These are phyloP conservation scores for Pycnonotus jocosus DNA, from an alignment of 2,113 vertebrate species.

Conservation along the genomic window DNA sequence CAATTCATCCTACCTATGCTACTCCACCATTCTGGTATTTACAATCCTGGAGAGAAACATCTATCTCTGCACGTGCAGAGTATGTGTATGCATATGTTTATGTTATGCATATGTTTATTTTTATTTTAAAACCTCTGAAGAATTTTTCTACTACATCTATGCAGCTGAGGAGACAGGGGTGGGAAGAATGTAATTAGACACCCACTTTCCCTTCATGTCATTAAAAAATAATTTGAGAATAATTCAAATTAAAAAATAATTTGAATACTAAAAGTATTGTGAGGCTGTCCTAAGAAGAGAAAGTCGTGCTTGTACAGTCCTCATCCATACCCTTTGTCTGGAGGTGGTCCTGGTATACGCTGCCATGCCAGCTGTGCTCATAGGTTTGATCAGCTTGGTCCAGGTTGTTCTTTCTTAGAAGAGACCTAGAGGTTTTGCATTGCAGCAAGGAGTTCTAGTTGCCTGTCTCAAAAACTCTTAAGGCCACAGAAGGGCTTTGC, in stretches of 20 bases:
- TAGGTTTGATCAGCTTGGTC: neutral
- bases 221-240: neutral
- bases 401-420: neutral
- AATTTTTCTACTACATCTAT: neutral
- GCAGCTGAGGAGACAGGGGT: no score
- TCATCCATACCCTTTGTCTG: neutral
- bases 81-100: neutral
- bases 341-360: neutral
- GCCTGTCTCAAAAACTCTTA: neutral
- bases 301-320: neutral
- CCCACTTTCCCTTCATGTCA: neutral
- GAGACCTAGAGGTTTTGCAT: neutral
- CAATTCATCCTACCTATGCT: neutral
- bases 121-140: neutral
- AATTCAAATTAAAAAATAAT: neutral
- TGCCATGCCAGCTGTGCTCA: neutral
- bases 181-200: neutral
- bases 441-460: neutral
- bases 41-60: neutral
- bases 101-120: no score
- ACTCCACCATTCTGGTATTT: neutral
- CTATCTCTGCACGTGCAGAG: neutral
- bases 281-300: neutral
- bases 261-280: neutral
- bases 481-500: neutral